These are phyloP conservation scores for Protonemura montana DNA, from an alignment of 2,888 invertebrate species.

Conservation along the genomic window DNA sequence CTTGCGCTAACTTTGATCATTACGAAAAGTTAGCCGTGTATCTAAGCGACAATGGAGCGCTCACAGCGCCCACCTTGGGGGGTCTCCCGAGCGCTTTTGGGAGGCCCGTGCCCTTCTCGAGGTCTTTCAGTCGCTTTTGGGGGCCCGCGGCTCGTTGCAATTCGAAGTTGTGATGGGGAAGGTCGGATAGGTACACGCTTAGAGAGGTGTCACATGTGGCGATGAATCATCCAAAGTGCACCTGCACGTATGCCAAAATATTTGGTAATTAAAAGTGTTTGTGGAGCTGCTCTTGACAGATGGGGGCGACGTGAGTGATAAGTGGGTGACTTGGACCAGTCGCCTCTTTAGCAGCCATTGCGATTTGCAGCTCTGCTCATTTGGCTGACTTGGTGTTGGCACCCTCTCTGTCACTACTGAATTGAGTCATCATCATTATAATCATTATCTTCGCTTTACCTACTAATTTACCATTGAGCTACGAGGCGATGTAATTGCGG, in stretches of 20 bases:
- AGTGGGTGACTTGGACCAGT: neutral
- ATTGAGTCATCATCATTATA: neutral
- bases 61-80: neutral
- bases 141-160: too few species aligned
- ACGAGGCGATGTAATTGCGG: neutral
- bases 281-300: neutral
- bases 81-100: neutral
- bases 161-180: neutral
- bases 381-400: neutral
- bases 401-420: neutral
- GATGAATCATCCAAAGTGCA: conserved; percentile 7
- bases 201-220: neutral
- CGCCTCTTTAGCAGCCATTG: conserved; percentile 1
- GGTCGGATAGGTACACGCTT: neutral
- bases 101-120: too few species aligned
- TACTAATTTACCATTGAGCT: neutral
- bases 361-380: too few species aligned
- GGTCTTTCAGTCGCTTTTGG: neutral
- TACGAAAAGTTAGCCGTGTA: neutral
- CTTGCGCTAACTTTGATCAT: conserved; percentile 1
- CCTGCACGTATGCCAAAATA: conserved; percentile 7
- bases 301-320: conserved; percentile 7
- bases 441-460: neutral
- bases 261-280: conserved; percentile 23
- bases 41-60: neutral